A percentile compares a stretch with the other conserved stretches of the same genome.
phyloP scores from a whole-genome alignment of 1,140 invertebrate species.

The Macrobrachium nipponense region DNA sequence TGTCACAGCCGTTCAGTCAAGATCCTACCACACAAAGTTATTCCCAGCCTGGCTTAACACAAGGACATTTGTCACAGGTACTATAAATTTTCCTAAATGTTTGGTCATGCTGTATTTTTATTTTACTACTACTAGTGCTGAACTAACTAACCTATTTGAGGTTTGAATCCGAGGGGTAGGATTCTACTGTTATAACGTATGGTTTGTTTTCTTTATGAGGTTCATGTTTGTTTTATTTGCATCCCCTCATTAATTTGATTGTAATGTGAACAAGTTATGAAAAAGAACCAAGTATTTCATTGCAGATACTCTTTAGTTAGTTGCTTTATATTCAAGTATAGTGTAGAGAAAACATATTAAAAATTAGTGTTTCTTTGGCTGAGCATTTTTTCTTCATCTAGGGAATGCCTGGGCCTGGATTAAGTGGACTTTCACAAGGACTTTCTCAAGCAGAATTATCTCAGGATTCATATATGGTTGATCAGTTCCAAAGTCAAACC shows the following conservation, averaged over 20 bases:
- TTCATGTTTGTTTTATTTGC: no score
- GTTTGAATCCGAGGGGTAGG: no score
- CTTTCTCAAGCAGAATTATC: constrained; percentile 85
- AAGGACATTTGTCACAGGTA: constrained; percentile 72
- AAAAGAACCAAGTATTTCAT: no score
- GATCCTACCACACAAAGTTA: constrained; percentile 71
- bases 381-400: neutral
- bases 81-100: neutral
- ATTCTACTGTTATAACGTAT: no score
- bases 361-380: neutral
- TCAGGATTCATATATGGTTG: constrained; percentile 86
- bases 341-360: no score
- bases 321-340: no score
- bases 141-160: no score
- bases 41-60: constrained; percentile 69
- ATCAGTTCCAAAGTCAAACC: constrained; percentile 93
- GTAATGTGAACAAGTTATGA: no score
- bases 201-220: no score
- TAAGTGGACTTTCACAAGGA: constrained; percentile 66
- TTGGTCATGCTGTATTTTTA: neutral
- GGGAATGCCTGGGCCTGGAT: constrained; percentile 59
- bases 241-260: no score
- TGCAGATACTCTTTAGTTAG: no score
- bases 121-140: no score
- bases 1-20: constrained; percentile 70